Conservation (phyloP, 2,888 invertebrate genomes). For the Hanleya hanleyi region DNA sequence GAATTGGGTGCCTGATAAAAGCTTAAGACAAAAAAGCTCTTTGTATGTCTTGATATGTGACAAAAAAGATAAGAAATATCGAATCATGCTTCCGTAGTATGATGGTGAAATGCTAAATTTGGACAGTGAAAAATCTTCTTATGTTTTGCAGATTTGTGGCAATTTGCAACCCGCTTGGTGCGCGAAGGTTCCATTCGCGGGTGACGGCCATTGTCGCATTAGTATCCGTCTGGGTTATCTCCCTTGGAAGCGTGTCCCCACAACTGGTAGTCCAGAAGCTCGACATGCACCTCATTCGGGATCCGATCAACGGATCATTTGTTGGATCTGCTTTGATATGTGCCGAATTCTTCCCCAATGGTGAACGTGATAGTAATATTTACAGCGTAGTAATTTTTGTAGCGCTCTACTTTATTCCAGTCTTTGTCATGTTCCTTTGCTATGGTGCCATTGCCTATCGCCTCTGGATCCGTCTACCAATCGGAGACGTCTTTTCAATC, state of each 20-base stretch:
- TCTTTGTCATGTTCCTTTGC: constrained; percentile 51
- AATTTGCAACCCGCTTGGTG: constrained; percentile 54
- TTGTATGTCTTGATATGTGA: no score
- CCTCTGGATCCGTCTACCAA: constrained; percentile 55
- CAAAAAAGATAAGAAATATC: no score
- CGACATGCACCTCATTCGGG: constrained; percentile 44
- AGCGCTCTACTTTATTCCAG: constrained; percentile 52
- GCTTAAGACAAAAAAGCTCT: no score
- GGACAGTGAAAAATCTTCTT: no score
- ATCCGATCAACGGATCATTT: constrained; percentile 21
- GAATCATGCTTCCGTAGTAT: no score
- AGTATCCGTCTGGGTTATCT: constrained; percentile 47
- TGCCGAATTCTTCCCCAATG: constrained; percentile 49
- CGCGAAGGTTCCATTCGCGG: constrained; percentile 48
- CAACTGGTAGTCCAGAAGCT: constrained; percentile 54
- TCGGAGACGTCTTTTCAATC: constrained; percentile 49
- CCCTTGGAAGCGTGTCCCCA: constrained; percentile 46
- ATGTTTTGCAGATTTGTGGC: constrained; percentile 57
- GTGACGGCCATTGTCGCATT: constrained; percentile 47
- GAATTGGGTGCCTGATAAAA: no score
- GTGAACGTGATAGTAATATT: constrained; percentile 30
- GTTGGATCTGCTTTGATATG: constrained; percentile 48
- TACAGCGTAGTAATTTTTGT: constrained; percentile 52
- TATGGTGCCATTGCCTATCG: constrained; percentile 55
- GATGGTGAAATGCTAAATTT: no score